A percentile compares a stretch with the other conserved stretches of the same genome.
Conservation (phyloP, 92 coral and sea anemone genomes). For the Epizoanthus rinbou region DNA sequence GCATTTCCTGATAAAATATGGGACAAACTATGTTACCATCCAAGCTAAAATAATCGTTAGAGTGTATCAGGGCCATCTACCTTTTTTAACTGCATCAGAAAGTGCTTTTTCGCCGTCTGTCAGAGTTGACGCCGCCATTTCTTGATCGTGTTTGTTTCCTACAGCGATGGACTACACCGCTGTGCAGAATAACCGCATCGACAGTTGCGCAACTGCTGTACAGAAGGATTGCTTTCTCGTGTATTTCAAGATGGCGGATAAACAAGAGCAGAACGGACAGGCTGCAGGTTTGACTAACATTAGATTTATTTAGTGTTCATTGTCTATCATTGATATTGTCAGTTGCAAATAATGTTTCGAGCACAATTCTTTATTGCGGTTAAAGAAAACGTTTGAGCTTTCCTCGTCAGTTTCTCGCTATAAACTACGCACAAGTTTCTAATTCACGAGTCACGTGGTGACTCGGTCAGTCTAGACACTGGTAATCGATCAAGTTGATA, state of each 20-base stretch:
- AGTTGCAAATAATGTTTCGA: too few relatives aligned
- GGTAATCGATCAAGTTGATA: too few relatives aligned
- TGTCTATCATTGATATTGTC: too few relatives aligned
- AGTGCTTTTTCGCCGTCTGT: slow-evolving; percentile 53
- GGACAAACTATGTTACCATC: neutral
- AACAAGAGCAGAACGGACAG: neutral
- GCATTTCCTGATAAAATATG: slow-evolving; percentile 60
- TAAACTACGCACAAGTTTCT: too few relatives aligned
- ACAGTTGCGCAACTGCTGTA: slow-evolving; percentile 39
- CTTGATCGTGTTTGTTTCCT: slow-evolving; percentile 13
- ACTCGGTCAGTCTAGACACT: too few relatives aligned
- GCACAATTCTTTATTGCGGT: too few relatives aligned
- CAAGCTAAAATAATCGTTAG: neutral
- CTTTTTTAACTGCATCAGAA: slow-evolving; percentile 64
- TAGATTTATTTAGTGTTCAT: too few relatives aligned
- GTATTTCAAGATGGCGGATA: slow-evolving; percentile 78
- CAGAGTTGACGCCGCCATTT: slow-evolving; percentile 52
- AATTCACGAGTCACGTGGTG: too few relatives aligned
- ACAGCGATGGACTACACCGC: slow-evolving; percentile 2
- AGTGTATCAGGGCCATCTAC: slow-evolving; percentile 28
- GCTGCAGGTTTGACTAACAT: slow-evolving; percentile 37
- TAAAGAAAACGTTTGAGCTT: too few relatives aligned
- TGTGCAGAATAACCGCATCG: neutral
- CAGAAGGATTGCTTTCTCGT: slow-evolving; percentile 30
- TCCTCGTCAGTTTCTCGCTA: too few relatives aligned